Evolutionary conservation across 2,797 vertebrate species (phyloP).

Genomic region (Hoplostethus atlanticus): DNA sequence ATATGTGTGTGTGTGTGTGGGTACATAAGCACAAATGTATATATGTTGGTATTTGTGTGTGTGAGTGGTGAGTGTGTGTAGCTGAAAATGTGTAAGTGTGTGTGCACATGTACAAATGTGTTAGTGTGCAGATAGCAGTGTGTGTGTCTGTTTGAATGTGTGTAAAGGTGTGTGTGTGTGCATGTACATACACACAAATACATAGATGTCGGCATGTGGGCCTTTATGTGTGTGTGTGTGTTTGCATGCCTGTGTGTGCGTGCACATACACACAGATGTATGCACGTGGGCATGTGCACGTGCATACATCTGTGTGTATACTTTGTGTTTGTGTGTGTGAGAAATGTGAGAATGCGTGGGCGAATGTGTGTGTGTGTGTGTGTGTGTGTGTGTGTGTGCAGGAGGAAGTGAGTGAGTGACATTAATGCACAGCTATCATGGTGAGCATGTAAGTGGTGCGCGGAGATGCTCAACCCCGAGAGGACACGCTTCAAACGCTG

Average conservation of each 20-base stretch:
- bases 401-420: constrained; percentile 53
- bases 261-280: background rate
- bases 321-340: constrained; percentile 26
- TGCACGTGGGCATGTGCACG: too few relatives aligned
- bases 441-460: constrained; percentile 66
- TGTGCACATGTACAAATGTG: background rate
- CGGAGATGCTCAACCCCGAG: constrained; percentile 54
- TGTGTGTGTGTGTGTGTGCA: constrained; percentile 38
- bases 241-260: constrained; percentile 1
- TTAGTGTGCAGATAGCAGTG: background rate
- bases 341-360: background rate
- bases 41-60: constrained; percentile 2
- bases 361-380: constrained; percentile 29
- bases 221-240: background rate
- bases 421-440: constrained; percentile 77
- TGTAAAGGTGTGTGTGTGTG: background rate
- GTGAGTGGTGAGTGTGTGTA: background rate
- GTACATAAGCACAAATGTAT: background rate
- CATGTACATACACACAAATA: too few relatives aligned
- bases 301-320: constrained; percentile 12
- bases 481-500: constrained; percentile 53
- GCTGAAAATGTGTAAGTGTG: constrained; percentile 5
- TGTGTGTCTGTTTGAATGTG: constrained; percentile 22
- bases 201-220: background rate
- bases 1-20: constrained; percentile 6